Evolutionary conservation across 92 coral and sea anemone species (phyloP), one percentile per base, ranked within the genome.

Genomic region (Paramuricea clavata): DNA sequence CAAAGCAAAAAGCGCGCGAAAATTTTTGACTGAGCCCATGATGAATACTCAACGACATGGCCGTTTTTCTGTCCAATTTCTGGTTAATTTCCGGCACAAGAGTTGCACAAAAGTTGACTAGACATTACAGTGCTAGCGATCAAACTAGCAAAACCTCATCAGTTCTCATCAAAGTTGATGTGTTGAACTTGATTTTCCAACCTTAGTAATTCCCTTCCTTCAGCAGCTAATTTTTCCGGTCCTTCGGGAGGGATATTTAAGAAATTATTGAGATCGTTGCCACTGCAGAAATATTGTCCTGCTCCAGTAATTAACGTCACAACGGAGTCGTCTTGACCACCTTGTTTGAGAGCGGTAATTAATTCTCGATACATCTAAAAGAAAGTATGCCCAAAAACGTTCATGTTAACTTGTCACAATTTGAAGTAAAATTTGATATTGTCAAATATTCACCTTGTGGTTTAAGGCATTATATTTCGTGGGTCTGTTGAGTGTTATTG

Each of bases 181-280:
- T 52, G 1, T 13, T 12, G 5, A 52, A 52, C 35, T 49, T 23
- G 44, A 0, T 30, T 3, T 23, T 84, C 93, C 50, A 85, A 96
- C 99, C 82, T 89, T 17, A 96, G 89, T 15, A 94, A 80, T 35
- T 89, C 92, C 39, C 90, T 89, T 17, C 95, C 99, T 49, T 94
- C 93, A 27, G 76, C 85, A 2, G 99, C 99, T 94, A 96, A 85
- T 64, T 92, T 90, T 47, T 90, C 92, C 21, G 99, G 99, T 0
- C 99, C 99, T 39, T 96, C 99, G 0, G 99, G 99, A 11, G 99
- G 99, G 67, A 96, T 96, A 69, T 95, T 88, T 33, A 97, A 65
- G 73, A 96, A 96, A 79, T 96, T 96, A 31, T 94, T 90, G 61
- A 96, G 87, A 71, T 96, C 99, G 81, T 96, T 96, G 8, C 99